These are phyloP conservation scores for Agrypnia vestita DNA, from an alignment of 1,140 invertebrate species.

Conservation along the genomic window DNA sequence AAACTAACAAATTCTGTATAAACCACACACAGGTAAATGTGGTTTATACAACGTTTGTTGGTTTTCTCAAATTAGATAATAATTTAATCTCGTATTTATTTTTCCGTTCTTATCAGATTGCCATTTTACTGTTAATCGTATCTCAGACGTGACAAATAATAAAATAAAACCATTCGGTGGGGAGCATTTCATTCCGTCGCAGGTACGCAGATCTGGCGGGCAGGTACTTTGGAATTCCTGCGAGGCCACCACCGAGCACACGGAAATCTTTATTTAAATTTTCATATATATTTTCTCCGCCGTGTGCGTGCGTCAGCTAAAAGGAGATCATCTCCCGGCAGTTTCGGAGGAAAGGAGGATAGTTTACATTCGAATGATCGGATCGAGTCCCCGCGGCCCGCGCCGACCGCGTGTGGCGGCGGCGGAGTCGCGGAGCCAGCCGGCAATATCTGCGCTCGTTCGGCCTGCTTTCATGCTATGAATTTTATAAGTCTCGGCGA, in stretches of 20 bases:
- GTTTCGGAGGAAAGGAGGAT: conserved; percentile 3
- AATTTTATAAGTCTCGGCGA: neutral
- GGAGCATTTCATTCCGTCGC: too few species aligned
- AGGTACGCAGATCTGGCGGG: neutral
- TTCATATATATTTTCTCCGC: conserved; percentile 23
- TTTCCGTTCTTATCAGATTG: too few species aligned
- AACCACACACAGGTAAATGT: too few species aligned
- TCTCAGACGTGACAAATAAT: too few species aligned
- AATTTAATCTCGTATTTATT: too few species aligned
- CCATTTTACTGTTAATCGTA: too few species aligned
- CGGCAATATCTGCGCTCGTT: conserved; percentile 11
- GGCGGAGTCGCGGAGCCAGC: too few species aligned
- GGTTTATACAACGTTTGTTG: too few species aligned
- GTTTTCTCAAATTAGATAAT: too few species aligned
- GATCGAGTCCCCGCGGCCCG: conserved; percentile 41
- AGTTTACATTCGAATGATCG: conserved; percentile 59
- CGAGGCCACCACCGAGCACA: conserved; percentile 14
- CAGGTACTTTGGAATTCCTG: conserved; percentile 10
- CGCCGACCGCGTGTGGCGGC: neutral
- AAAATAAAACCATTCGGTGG: too few species aligned
- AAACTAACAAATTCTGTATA: too few species aligned
- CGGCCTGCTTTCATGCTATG: neutral
- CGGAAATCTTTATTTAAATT: conserved; percentile 41
- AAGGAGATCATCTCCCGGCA: conserved; percentile 26
- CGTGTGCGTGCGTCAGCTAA: conserved; percentile 40